Evolutionary conservation across 2,797 vertebrate genomes (phyloP).

Genomic region (Glyptemys insculpta): DNA sequence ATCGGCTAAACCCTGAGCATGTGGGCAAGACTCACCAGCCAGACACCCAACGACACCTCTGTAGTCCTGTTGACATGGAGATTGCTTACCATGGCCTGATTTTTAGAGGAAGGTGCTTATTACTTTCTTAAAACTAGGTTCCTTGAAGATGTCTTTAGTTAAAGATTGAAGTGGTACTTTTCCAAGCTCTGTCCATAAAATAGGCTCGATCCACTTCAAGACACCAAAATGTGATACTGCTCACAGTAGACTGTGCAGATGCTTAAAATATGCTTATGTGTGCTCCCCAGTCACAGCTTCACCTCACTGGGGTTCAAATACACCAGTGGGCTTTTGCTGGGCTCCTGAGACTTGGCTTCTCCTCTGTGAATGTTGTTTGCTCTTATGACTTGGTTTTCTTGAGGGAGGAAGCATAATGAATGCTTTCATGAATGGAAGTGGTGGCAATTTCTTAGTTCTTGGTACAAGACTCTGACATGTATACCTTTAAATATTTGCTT

Average conservation of each 20-base stretch:
- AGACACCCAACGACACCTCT: neutral
- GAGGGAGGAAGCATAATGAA: neutral
- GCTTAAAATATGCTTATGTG: neutral
- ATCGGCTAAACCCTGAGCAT: no score
- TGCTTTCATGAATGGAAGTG: neutral
- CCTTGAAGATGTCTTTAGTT: neutral
- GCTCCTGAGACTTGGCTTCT: no score
- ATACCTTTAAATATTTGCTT: neutral
- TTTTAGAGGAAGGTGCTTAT: neutral
- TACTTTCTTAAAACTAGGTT: neutral
- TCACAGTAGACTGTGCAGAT: neutral
- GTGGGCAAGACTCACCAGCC: no score
- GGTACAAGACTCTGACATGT: neutral
- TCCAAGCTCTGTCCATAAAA: neutral
- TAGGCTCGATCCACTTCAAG: neutral
- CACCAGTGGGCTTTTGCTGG: no score
- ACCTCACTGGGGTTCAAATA: no score
- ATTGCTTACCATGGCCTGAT: neutral
- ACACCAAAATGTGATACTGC: neutral
- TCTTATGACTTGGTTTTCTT: neutral
- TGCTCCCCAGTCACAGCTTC: neutral
- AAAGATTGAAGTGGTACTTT: neutral
- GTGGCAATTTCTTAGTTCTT: neutral
- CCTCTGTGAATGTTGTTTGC: neutral
- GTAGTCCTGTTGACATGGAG: neutral